Conservation (phyloP, 1,140 invertebrate genomes). For the Gerris buenoi region DNA sequence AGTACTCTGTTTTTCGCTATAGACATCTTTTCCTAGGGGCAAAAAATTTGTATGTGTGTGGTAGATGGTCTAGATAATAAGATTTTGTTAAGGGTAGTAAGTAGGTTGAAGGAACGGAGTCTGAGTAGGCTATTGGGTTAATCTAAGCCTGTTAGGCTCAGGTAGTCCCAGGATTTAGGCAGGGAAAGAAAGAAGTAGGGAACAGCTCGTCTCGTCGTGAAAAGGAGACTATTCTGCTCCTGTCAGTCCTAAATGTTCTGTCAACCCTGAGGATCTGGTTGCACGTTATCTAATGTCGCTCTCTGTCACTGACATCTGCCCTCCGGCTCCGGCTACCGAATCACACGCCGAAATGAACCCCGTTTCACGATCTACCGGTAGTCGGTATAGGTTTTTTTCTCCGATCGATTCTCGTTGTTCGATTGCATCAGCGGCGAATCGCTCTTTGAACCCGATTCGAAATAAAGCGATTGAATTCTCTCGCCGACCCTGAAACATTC, state of each 20-base stretch:
- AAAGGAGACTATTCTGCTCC: background rate
- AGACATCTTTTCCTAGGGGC: background rate
- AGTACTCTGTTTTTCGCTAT: background rate
- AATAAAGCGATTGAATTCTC: background rate
- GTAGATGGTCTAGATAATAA: background rate
- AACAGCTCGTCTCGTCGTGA: background rate
- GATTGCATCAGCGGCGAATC: background rate
- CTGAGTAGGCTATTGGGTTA: background rate
- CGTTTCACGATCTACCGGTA: background rate
- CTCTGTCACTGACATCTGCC: background rate
- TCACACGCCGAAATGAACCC: background rate
- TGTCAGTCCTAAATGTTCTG: background rate
- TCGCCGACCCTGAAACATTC: background rate
- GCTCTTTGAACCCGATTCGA: background rate
- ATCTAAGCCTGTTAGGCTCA: background rate
- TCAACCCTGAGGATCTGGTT: background rate
- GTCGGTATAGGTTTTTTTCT: background rate
- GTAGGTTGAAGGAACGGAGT: background rate
- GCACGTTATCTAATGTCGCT: background rate
- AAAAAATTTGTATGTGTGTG: background rate
- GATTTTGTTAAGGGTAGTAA: background rate
- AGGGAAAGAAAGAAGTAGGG: background rate
- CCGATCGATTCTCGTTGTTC: background rate
- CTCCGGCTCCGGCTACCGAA: background rate
- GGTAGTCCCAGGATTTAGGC: background rate